Evolutionary conservation across 64 coral and sea anemone genomes (phyloP), one percentile per base, ranked within the genome.

Genomic region (Stylophora pistillata): DNA sequence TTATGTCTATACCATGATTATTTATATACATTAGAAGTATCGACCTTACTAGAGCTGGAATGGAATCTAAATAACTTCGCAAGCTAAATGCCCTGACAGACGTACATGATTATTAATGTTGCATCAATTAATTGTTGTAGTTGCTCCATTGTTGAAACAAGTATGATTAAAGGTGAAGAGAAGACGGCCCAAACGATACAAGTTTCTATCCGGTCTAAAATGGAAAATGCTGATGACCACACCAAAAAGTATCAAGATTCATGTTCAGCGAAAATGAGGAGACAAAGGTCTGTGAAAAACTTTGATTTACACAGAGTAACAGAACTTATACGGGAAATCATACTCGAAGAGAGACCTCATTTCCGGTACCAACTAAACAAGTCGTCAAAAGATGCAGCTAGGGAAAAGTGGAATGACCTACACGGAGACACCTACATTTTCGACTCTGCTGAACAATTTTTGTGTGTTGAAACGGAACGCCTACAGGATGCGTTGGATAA

Each of bases 201-300:
- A 86, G 94, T 96, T 69, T 96, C 94, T 16, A 96, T 96, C 77
- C 84, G 86, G 11, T 96, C 94, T 30, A 96, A 93, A 60, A 96
- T 96, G 94, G 94, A 92, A 6, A 79, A 93, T 55, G 78, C 90
- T 2, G 94, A 96, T 63, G 94, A 96, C 41, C 81, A 88, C 13
- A 96, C 94, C 13, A 89, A 86, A n/a, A 96, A 93, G 72, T 86
- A 89, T n/a, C 94, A 93, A 93, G 94, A 96, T 78, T 89, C 94
- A 15, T 89, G 88, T 18, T 52, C 86, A 18, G 88, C 33, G 20
- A 96, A 93, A 72, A 91, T 96, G 53, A 88, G 89, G 54, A 79
- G 94, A 73, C 87, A 93, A 74, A 91, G 94, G 3, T 93, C 94
- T 23, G 80, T 96, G 29, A 96, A 96, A 86, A 96, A 93, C 74